Evolutionary conservation across 2,888 invertebrate genomes (phyloP), one percentile per base, ranked within the genome.

Genomic region (Orgyia antiqua): DNA sequence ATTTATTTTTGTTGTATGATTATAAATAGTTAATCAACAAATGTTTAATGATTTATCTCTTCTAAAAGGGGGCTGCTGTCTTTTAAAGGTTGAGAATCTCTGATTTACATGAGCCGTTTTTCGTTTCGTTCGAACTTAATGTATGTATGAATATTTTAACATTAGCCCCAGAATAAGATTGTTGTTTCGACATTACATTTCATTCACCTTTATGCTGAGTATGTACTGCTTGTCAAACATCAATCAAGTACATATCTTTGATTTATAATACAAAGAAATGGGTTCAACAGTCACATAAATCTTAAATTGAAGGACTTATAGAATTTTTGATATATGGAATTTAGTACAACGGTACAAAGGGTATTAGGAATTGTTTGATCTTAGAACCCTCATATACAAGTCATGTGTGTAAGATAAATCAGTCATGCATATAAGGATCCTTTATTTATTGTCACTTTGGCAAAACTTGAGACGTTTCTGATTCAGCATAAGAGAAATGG

Each of bases 361-460:
- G 27, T 27, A 24, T 31, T 24, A 40, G 15, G 33, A 24, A 38
- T 27, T 32, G 29, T 36, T 40, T 43, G 46, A 38, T 36, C 24
- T 40, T 20, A 12, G 15, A 19, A 26, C 36, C 24, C 26, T 34
- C 23, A 25, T 25, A 20, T 27, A 32, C 46, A 38, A 39, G 38
- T 45, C 38, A 42, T 34, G 40, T 45, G 33, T 45, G 34, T 40
- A 34, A 38, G 33, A 19, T 27, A 28, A 13, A 13, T 21, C 39
- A 33, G 42, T 42, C 53, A 42, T 43, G 42, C 36, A 38, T 38
- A 30, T 19, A 27, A 26, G 25, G 13, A 21, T 18, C 24, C 29
- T 33, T 33, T 39, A 34, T 39, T 41, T 39, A 38, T 30, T 28
- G 31, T 32, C 30, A 33, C 36, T 39, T 42, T 31, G 21, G 18